Percentiles rank a stretch among this genome's conserved stretches.
Evolutionary conservation across 2,888 invertebrate species (phyloP).

Genomic region (Lithophane socia): DNA sequence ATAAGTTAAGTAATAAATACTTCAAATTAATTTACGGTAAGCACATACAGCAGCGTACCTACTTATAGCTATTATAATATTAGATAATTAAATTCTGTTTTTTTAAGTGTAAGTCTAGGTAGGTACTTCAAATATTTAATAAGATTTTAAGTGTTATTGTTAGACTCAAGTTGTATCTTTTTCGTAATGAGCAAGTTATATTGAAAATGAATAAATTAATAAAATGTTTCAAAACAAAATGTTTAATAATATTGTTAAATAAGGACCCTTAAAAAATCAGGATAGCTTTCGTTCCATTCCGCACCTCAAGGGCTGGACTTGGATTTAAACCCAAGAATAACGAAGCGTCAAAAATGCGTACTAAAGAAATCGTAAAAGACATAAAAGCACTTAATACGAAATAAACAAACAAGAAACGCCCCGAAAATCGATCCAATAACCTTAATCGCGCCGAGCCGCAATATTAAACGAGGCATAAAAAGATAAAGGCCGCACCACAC

Average conservation of each 20-base stretch:
- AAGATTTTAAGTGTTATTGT: no score
- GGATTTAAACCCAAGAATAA: constrained; percentile 60
- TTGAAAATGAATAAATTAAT: not conserved
- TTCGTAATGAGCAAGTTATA: no score
- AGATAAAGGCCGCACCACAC: constrained; percentile 78
- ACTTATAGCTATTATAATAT: not conserved
- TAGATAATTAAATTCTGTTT: constrained; percentile 11
- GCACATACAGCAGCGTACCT: not conserved
- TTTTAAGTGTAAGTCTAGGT: not conserved
- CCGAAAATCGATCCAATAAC: constrained; percentile 75
- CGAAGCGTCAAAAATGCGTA: constrained; percentile 60
- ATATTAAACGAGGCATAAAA: constrained; percentile 77
- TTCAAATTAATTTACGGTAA: constrained; percentile 9
- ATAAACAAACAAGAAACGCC: constrained; percentile 73
- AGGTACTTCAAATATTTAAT: not conserved
- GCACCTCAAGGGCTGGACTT: constrained; percentile 35
- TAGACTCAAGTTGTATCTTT: no score
- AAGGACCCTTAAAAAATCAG: constrained; percentile 1
- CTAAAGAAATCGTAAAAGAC: constrained; percentile 66
- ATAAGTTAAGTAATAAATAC: constrained; percentile 21
- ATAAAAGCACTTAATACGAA: constrained; percentile 72
- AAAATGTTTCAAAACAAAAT: not conserved
- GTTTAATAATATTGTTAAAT: not conserved
- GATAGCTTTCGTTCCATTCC: not conserved
- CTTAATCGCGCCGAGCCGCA: constrained; percentile 74